Conservation (phyloP, 2,797 vertebrate species). For the Chromis chromis region DNA sequence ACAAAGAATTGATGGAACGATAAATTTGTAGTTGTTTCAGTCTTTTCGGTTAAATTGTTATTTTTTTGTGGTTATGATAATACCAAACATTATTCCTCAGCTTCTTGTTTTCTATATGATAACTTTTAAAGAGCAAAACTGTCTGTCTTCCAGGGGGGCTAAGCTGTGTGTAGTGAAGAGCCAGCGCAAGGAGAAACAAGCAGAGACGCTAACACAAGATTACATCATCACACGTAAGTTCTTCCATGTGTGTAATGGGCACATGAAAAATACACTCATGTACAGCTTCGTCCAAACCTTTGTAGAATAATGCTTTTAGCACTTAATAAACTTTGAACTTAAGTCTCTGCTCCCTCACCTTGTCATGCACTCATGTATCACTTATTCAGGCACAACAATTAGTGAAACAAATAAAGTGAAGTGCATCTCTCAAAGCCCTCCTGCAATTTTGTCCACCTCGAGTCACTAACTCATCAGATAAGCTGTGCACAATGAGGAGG, state of each 20-base stretch:
- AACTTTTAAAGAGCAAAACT: neutral
- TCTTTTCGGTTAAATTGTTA: neutral
- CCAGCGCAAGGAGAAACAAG: constrained; percentile 92
- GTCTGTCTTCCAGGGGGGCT: constrained; percentile 88
- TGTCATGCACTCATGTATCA: neutral
- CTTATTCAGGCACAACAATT: constrained; percentile 27
- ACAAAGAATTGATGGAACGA: neutral
- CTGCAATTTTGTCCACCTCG: constrained; percentile 23
- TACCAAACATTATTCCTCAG: neutral
- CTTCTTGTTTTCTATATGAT: neutral
- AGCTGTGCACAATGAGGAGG: constrained; percentile 7
- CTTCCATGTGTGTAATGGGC: neutral
- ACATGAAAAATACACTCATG: neutral
- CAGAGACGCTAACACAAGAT: constrained; percentile 95
- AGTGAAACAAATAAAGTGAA: constrained; percentile 39
- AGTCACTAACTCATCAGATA: constrained; percentile 30
- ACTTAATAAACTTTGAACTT: neutral
- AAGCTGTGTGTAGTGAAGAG: constrained; percentile 98
- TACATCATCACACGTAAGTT: constrained; percentile 99
- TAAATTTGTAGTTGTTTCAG: neutral
- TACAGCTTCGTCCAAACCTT: neutral
- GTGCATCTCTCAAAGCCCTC: constrained; percentile 36
- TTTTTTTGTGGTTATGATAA: too few relatives aligned
- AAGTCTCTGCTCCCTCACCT: neutral
- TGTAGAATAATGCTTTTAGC: neutral